Evolutionary conservation across 2,888 invertebrate genomes (phyloP), one percentile per base, ranked within the genome.

Genomic region (Drosophila sordidula): DNA sequence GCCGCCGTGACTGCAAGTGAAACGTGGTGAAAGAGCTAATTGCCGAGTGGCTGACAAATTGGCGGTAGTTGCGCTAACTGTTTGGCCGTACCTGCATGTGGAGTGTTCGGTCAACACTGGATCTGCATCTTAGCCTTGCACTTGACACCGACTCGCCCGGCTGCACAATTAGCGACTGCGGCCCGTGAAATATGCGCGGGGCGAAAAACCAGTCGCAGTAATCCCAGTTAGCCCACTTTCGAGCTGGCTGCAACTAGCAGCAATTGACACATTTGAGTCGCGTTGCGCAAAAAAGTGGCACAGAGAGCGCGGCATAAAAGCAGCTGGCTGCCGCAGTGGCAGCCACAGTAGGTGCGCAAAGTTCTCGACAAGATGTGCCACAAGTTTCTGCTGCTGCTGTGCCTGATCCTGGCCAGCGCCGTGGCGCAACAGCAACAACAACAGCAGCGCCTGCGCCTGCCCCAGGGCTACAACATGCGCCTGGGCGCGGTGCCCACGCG

Each of bases 201-300:
- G 22, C 25, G 41, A 11, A 46, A 69, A 80, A 80, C 80, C 67
- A 61, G 80, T 80, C 81, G 42, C 41, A 79, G 50, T 34, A 34
- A 34, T 76, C 73, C 64, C 73, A 73, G 67, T 70, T 78, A 55
- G 61, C 65, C 78, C 67, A 78, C 78, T 85, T 85, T 85, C 70
- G 54, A 44, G 46, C 26, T 9, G 29, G 29, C 3, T 29, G 29
- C 29, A 29, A 44, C 39, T 57, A 63, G 56, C 64, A 57, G 62
- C 68, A 70, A 56, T 75, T 78, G 70, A 58, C 69, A 79, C 65
- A 67, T 64, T 67, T 67, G 63, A 29, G 29, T 36, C 41, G 8
- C 22, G 52, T 51, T 69, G 61, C 32, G 4, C 14, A 3, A 38
- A 29, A 50, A 65, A 64, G 56, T 77, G 73, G 70, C 42, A 66